These are phyloP conservation scores for Apodemia hepburni DNA, from an alignment of 2,888 invertebrate genomes.

Conservation along the genomic window DNA sequence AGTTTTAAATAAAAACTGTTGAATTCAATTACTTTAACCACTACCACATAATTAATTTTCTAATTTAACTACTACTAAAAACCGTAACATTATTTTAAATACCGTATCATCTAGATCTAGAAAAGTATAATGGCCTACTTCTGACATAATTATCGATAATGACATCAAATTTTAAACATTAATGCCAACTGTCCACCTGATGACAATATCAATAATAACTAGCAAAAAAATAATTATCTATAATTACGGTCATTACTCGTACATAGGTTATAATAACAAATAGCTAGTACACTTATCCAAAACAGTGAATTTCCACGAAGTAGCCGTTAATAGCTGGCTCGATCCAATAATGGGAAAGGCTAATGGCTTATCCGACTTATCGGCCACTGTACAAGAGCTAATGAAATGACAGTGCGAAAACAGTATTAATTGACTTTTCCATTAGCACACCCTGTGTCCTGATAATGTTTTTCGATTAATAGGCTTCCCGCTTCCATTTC, in stretches of 20 bases:
- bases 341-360: conserved; percentile 17
- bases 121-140: neutral
- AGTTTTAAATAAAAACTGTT: too few species aligned
- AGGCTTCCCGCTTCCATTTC: conserved; percentile 25
- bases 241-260: conserved; percentile 24
- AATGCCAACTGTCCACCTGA: neutral
- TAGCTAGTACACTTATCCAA: neutral
- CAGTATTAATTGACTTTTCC: conserved; percentile 19
- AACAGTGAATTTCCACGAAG: neutral
- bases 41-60: too few species aligned
- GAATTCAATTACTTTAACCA: too few species aligned
- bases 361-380: conserved; percentile 18
- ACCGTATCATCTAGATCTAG: too few species aligned
- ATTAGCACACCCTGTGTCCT: conserved; percentile 16
- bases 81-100: too few species aligned
- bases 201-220: neutral
- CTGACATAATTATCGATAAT: neutral
- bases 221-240: neutral
- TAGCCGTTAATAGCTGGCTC: conserved; percentile 4
- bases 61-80: too few species aligned
- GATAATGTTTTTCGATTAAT: conserved; percentile 19
- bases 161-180: neutral
- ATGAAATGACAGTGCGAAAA: conserved; percentile 17
- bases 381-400: conserved; percentile 11
- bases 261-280: conserved; percentile 30